Evolutionary conservation across 2,797 vertebrate species (phyloP), one percentile per base, ranked within the genome.

Genomic region (Bradypodion pumilum): DNA sequence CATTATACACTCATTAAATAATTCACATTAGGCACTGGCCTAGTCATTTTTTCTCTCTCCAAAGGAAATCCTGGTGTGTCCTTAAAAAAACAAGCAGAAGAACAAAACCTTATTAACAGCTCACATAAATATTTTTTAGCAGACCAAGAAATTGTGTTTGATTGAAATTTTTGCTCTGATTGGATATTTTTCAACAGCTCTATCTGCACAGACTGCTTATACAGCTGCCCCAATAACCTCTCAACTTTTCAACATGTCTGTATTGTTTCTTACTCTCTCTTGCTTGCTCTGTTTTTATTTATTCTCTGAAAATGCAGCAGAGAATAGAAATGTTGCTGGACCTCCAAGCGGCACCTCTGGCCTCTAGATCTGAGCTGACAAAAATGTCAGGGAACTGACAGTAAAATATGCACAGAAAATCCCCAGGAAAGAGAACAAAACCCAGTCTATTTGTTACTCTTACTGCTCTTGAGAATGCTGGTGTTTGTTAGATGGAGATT

Each of bases 381-480:
- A 97, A 97, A 97, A 96, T 96, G 96, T 98, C 97, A 97, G 96
- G 94, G 96, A 96, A 96, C 95, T 98, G 97, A 98, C 97, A 97
- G 97, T 96, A 95, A 97, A 97, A 97, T 98, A 97, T 97, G 96
- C 97, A 91, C 95, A 94, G 91, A 91, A 91, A 95, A 95, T 93
- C 90, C 87, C 91, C 81, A 93, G 86, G 90, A 93, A 95, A 88
- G 0, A 91, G 92, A 95, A 91, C 90, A 94, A 90, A 94, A 89
- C 90, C 85, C 88, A 78, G 92, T 90, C 93, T 92, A 87, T 83
- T 87, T 79, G 92, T 90, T 49, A 23, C 84, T 87, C 80, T 89
- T 87, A 42, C 82, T 73, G 81, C 87, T 93, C 94, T 91, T 87
- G 87, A 92, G 89, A 92, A 90, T n/a, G 81, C 84, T 91, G 82